Evolutionary conservation across 2,797 vertebrate genomes (phyloP), one percentile per base, ranked within the genome.

Genomic region (Tenualosa thibaudeaui): DNA sequence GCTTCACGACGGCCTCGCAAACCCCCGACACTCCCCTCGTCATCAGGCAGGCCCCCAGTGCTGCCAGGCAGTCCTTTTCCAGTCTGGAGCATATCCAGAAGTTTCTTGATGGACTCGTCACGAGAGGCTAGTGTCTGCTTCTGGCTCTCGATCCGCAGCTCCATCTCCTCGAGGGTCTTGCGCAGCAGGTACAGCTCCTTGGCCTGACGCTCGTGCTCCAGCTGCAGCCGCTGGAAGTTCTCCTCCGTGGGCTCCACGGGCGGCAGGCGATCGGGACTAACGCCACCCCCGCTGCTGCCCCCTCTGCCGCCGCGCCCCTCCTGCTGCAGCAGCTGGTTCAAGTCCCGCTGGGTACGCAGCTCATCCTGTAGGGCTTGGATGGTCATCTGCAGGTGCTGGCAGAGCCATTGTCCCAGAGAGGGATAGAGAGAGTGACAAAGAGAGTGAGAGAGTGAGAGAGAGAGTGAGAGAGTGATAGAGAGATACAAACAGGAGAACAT

Each of bases 121-220:
- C 98, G 93, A 81, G 96, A 94, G n/a, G 96, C 97, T 86, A 99
- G 94, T 0, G 97, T 99, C 95, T 98, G 97, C 89, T 98, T 99
- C 93, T 99, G 98, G 3, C 97, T 97, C 93, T 98, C 96, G 1
- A 98, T 98, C 86, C 97, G 96, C 88, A 96, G 91, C 91, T 98
- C 98, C 97, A 99, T 99, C 91, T 99, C 98, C 90, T 98, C 97
- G 89, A 99, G 92, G 0, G 97, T 98, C 94, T 97, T 98, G 90
- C 97, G 95, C 88, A 99, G 91, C 5, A 97, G 95, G 87, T 96
- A 96, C 46, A 99, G 94, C 93, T 99, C 98, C 91, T 98, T 98
- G 88, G 97, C 97, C 94, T 99, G 97, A 10, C 97, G 94, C 83
- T 99, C 98, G 0, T 98, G 98, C 89, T 98, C 97, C 0, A 96